phyloP scores from a whole-genome alignment of 2,113 vertebrate genomes.

The Propithecus coquereli region DNA sequence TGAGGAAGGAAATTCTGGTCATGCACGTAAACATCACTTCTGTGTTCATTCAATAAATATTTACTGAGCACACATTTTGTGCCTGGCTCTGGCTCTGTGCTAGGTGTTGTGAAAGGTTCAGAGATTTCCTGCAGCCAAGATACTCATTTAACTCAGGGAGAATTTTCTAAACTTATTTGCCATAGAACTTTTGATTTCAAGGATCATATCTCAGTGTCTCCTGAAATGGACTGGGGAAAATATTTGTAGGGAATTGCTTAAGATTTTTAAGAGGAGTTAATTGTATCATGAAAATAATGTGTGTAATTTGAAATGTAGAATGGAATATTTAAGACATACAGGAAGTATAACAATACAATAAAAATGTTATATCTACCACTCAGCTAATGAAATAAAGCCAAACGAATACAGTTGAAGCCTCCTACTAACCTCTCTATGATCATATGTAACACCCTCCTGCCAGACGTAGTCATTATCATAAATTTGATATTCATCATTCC shows the following conservation, averaged over 20 bases:
- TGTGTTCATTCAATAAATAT: neutral
- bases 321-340: neutral
- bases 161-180: neutral
- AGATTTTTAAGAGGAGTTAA: neutral
- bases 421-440: neutral
- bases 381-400: neutral
- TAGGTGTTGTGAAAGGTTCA: neutral
- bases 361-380: neutral
- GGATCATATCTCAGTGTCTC: neutral
- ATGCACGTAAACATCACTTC: neutral
- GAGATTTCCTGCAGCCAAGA: neutral
- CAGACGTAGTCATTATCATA: neutral
- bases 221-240: neutral
- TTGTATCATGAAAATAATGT: neutral
- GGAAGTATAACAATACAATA: neutral
- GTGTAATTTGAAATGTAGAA: neutral
- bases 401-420: neutral
- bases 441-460: neutral
- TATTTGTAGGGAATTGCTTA: neutral
- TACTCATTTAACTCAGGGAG: neutral
- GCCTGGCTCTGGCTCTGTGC: neutral
- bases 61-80: neutral
- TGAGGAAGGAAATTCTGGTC: neutral
- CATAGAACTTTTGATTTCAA: neutral
- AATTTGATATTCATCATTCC: neutral